Evolutionary conservation across 2,888 invertebrate genomes (phyloP), one percentile per base, ranked within the genome.

Genomic region (Scotopteryx bipunctaria): DNA sequence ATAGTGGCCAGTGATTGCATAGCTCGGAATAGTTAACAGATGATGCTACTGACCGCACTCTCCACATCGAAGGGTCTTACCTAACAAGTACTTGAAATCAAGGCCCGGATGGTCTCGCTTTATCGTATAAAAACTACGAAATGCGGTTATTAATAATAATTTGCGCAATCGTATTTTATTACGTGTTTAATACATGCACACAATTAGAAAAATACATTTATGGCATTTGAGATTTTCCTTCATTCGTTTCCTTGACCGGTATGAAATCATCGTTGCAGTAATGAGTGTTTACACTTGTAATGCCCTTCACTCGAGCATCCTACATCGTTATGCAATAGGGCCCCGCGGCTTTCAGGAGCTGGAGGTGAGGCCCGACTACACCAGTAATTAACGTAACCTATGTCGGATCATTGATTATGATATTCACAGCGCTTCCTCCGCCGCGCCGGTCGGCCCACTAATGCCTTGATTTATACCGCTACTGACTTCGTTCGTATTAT

Each of bases 171-270:
- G 50, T 51, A 56, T 58, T 67, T 64, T 66, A 63, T 67, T 63
- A 61, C 54, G 47, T 50, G 53, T 66, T n/a, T n/a, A n/a, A n/a
- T 66, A 62, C 54, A 57, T 57, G 50, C 29, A 46, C 23, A 31
- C 49, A 59, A 66, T 65, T 61, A 62, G 45, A 68, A 65, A 69
- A 69, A 66, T 59, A 54, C 56, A 47, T 61, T 67, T 47, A 59
- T 61, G 50, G 59, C 57, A 52, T 57, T 64, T 67, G 71, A 67
- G 69, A 71, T 78, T 81, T 83, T 81, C 71, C 74, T 78, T 67
- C 64, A 62, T 63, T 47, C 52, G 74, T 82, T 83, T 80, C 86
- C 86, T 86, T 87, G 86, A 85, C 83, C 83, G 72, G 69, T 76
- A 84, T 86, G 84, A 86, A 83, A 84, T 86, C 83, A 84, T 83